Conservation (phyloP, 2,797 vertebrate species). For the Rhinatrema bivittatum region DNA sequence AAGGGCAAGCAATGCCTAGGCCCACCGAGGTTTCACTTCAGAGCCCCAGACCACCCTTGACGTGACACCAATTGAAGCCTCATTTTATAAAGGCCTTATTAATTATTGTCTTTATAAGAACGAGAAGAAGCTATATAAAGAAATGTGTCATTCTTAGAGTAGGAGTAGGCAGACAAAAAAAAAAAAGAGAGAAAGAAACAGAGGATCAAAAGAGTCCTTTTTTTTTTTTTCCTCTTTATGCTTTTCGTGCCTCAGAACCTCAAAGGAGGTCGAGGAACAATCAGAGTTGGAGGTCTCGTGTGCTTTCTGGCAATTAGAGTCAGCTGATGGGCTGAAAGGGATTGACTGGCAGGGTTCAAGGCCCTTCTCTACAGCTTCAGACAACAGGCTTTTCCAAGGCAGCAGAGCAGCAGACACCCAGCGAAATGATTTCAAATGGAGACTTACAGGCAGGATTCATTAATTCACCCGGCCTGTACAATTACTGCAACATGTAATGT, state of each 20-base stretch:
- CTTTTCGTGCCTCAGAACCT: conserved; percentile 99
- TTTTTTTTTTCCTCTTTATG: conserved; percentile 61
- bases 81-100: conserved; percentile 98
- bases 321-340: conserved; percentile 98
- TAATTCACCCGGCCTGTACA: conserved; percentile 75
- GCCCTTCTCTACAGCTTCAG: conserved; percentile 91
- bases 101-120: conserved; percentile 98
- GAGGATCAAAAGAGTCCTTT: conserved; percentile 86
- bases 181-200: conserved; percentile 64
- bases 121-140: conserved; percentile 81
- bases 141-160: conserved; percentile 87
- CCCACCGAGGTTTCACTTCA: conserved; percentile 80
- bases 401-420: conserved; percentile 72
- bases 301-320: conserved; percentile 99
- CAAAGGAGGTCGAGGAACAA: conserved; percentile 99
- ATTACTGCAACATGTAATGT: conserved; percentile 72
- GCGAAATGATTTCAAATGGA: conserved; percentile 96
- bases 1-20: conserved; percentile 83
- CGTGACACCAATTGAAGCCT: conserved; percentile 91
- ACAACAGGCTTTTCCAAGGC: conserved; percentile 93
- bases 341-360: conserved; percentile 98
- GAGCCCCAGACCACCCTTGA: conserved; percentile 82
- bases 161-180: conserved; percentile 73
- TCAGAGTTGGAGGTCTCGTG: conserved; percentile 93
- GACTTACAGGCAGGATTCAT: conserved; percentile 75